Evolutionary conservation across 2,888 invertebrate species (phyloP).

Genomic region (Drosophila percnosoma): DNA sequence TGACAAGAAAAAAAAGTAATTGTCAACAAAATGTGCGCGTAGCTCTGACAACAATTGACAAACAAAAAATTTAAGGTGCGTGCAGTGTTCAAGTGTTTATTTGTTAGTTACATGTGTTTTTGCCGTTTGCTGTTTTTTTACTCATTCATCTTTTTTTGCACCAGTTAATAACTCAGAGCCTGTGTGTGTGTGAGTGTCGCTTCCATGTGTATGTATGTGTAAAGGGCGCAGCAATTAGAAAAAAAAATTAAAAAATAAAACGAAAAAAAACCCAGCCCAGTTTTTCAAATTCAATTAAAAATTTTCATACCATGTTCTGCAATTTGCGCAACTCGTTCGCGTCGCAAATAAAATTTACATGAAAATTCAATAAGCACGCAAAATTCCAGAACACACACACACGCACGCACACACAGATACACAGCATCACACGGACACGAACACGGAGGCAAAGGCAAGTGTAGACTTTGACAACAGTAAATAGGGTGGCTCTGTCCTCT

Average conservation of each 20-base stretch:
- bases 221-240: constrained; percentile 70
- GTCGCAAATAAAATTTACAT: constrained; percentile 25
- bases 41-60: constrained; percentile 31
- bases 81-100: constrained; percentile 33
- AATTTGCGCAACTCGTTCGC: constrained; percentile 59
- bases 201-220: constrained; percentile 49
- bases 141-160: constrained; percentile 45
- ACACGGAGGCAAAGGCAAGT: constrained; percentile 61
- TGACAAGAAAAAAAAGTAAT: constrained; percentile 33
- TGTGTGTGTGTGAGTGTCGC: constrained; percentile 51
- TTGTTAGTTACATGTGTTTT: constrained; percentile 45
- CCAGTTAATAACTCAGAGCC: constrained; percentile 49
- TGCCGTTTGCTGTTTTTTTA: constrained; percentile 23
- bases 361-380: constrained; percentile 78
- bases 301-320: constrained; percentile 43
- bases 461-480: constrained; percentile 75
- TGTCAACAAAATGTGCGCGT: constrained; percentile 48
- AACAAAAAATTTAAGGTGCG: constrained; percentile 30
- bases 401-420: constrained; percentile 21
- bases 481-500: constrained; percentile 57
- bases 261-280: constrained; percentile 21
- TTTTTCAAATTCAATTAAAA: constrained; percentile 52
- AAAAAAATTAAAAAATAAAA: constrained; percentile 9
- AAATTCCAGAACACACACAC: constrained; percentile 66
- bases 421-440: constrained; percentile 37